Percentiles rank a stretch among this genome's conserved stretches.
These are phyloP conservation scores for Drosophila eohydei DNA, from an alignment of 2,888 invertebrate genomes.

Conservation along the genomic window DNA sequence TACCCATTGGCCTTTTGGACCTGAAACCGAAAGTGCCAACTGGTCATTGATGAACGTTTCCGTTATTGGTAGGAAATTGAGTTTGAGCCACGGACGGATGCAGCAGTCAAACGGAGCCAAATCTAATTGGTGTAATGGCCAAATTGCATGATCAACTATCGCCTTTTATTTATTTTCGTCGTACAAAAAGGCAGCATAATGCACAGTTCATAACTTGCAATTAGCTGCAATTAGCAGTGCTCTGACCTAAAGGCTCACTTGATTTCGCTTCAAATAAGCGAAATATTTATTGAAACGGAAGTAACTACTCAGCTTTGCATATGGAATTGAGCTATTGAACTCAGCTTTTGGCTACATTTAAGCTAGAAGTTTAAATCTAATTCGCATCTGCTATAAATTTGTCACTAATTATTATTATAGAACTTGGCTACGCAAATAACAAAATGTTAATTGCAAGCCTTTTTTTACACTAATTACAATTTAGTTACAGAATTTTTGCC, in stretches of 20 bases:
- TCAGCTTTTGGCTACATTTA: neutral
- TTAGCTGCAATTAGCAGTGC: neutral
- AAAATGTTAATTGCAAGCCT: constrained; percentile 1
- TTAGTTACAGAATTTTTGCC: constrained; percentile 8
- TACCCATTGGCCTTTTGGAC: constrained; percentile 50
- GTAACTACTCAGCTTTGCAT: neutral
- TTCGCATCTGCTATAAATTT: neutral
- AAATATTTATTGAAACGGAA: too few relatives aligned
- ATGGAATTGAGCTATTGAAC: neutral
- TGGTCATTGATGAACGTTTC: constrained; percentile 70
- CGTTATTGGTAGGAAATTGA: constrained; percentile 55
- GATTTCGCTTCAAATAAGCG: neutral
- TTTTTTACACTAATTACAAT: constrained; percentile 6
- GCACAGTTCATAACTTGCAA: constrained; percentile 1
- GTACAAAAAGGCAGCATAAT: neutral
- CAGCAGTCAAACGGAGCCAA: constrained; percentile 33
- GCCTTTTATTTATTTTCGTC: neutral
- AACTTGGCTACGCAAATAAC: neutral
- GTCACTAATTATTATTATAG: neutral
- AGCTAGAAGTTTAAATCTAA: neutral
- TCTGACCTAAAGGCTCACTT: neutral
- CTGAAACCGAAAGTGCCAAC: constrained; percentile 68
- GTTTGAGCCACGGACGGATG: constrained; percentile 33
- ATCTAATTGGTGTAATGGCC: constrained; percentile 47
- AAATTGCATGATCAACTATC: constrained; percentile 21